Base-by-base conservation (phyloP, 2,113 vertebrate species). In the Oplegnathus fasciatus region DNA sequence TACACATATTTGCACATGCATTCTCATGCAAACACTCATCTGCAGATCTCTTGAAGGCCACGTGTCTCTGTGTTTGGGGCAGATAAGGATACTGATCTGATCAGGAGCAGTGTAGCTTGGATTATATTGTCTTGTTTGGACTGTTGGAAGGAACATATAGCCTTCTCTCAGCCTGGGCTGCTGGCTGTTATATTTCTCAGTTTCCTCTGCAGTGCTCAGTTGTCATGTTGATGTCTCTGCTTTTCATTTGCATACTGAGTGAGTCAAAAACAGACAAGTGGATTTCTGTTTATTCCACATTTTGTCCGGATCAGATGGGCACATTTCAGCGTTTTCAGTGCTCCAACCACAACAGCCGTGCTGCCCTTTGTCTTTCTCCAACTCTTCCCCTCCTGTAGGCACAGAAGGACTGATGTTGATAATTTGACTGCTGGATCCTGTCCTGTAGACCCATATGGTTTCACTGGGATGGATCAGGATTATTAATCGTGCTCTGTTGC, bases 401-500 rank as follows among this genome's bases (percentile, higher is more conserved):
- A 69, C 70, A 78, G 61, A 73, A 46, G 64, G 78, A 52, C 82
- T 75, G 77, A 77, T 92, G 87, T 85, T 89, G 84, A 76, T 80
- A 83, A 91, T 91, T 82, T 86, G 30, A 79, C 66, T 80, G 67
- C 62, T 92, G 89, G 88, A 90, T 80, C 71, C 46, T 14, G 18
- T 89, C 84, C 81, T 87, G 68, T 30, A 62, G 69, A 55, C 24
- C 34, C 88, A 87, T 88, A 82, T 84, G 90, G 76, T 81, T 92
- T 90, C 37, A 88, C 76, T 93, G 80, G 65, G 58, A 79, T 82
- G 52, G 61, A 87, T 85, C 66, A 66, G n/a, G 82, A 75, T 84
- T 88, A 87, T 89, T 90, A 84, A 91, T 90, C 48, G 1, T 88
- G 78, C 86, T 91, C 48, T 73, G 54, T 62, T 89, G 71, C 76